Base-by-base conservation (phyloP, 2,797 vertebrate species). In the Eulemur rubriventer region DNA sequence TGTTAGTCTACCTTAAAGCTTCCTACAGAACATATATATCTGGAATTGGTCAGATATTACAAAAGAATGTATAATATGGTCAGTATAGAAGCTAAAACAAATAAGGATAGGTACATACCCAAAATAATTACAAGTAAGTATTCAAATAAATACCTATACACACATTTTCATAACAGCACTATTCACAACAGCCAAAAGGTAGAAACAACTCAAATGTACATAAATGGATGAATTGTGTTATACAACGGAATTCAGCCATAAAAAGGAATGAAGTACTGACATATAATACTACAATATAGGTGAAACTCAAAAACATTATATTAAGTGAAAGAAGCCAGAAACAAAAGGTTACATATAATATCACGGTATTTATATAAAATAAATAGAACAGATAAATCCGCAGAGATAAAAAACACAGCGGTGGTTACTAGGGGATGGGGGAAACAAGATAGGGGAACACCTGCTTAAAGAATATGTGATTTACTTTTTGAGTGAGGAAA, bases 1-100 rank as follows among this genome's bases (percentile, higher is more conserved):
- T 82, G 84, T 84, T 65, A 69, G 48, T n/a, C 11, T 88, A 35
- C 67, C 41, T 93, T 93, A 73, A 93, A 93, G 86, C 7, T 61
- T 93, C 65, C 70, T 73, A 73, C 3, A 93, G 90, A 92, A 90
- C 78, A 61, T 57, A 46, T 12, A 13, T n/a, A 61, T 41, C 20
- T 86, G 30, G 28, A 75, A 81, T 55, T 63, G 33, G 81, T 67
- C 41, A 55, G 2, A n/a, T 48, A 88, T 69, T 80, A 83, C 72
- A 84, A 95, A 94, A 91, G 26, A 33, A 72, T 55, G 33, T 20
- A 4, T 79, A 24, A 41, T 8, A 3, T 52, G 9, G n/a, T 90
- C 30, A 70, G 57, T 35, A 35, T 7, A 85, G 72, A 93, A 91
- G 33, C 28, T 81, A 70, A 85, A 95, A 89, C 38, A 89, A 82